Evolutionary conservation across 2,888 invertebrate species (phyloP).

Genomic region (Dorcus parallelipipedus): DNA sequence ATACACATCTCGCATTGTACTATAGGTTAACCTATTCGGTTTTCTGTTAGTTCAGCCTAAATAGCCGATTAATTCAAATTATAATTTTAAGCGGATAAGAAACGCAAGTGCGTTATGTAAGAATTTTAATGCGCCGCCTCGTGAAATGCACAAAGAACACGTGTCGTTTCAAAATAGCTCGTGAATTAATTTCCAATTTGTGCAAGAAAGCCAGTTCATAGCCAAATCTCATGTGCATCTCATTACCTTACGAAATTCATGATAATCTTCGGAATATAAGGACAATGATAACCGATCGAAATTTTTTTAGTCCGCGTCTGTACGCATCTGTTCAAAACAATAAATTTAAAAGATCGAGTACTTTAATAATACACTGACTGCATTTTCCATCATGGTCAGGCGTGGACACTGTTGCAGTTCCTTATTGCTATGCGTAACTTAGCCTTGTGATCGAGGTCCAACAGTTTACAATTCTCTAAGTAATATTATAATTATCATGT

Average conservation of each 20-base stretch:
- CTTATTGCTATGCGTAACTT: conserved; percentile 44
- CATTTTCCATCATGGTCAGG: conserved; percentile 35
- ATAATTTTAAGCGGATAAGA: too few relatives aligned
- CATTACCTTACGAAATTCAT: too few relatives aligned
- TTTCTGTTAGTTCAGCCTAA: not conserved
- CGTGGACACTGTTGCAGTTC: conserved; percentile 39
- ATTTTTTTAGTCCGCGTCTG: not conserved
- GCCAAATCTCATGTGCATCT: too few relatives aligned
- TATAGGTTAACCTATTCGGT: not conserved
- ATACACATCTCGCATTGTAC: not conserved
- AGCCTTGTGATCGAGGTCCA: conserved; percentile 42
- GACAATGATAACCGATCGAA: not conserved
- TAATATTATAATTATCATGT: not conserved
- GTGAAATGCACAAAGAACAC: too few relatives aligned
- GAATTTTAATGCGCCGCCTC: too few relatives aligned
- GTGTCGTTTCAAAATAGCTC: too few relatives aligned
- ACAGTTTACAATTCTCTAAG: conserved; percentile 7
- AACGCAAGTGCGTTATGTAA: too few relatives aligned
- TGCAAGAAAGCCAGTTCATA: too few relatives aligned
- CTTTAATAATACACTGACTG: conserved; percentile 13
- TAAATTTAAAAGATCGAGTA: conserved; percentile 13
- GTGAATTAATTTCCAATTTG: too few relatives aligned
- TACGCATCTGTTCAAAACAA: conserved; percentile 1
- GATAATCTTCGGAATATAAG: too few relatives aligned
- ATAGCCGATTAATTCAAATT: not conserved